Base-by-base conservation (phyloP, 2,797 vertebrate genomes). In the Gobionotothen gibberifrons region DNA sequence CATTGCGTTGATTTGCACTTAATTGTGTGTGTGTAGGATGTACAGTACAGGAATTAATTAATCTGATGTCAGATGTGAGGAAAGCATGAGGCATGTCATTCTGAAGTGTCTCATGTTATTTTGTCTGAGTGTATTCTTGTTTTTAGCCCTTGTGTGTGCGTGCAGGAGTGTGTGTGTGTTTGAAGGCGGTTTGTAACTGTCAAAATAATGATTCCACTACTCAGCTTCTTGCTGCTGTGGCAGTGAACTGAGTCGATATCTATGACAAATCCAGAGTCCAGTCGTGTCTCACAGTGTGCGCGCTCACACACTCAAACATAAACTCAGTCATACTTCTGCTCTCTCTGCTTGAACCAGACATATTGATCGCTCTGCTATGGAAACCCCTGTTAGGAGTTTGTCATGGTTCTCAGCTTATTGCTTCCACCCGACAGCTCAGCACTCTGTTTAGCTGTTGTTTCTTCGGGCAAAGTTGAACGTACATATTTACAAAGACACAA, bases 171-270 rank as follows among this genome's bases (percentile, higher is more conserved):
- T 49, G 57, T 49, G 57, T 36, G 58, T 49, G 72, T 17, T 19
- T 16, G 15, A 46, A 66, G 62, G 36, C 42, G 65, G 79, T 90
- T 87, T 89, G 82, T 87, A 86, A 66, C 84, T 88, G 89, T 87
- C 87, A 89, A 83, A 89, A 86, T 85, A 87, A 89, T 85, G 77
- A 85, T 83, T 83, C 69, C 70, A 49, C 86, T 60, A 51, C 78
- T 89, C 88, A 77, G 85, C 82, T 79, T 85, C 81, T 79, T 67
- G 81, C 79, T 85, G 76, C 72, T 86, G 68, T 84, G 61, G 72
- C 75, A 80, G 79, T 63, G 83, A 87, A 81, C 69, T 81, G 68
- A 87, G 80, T 87, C 88, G 71, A 90, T 86, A 84, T 74, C 78
- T 72, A 74, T 89, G 85, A 89, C 75, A 82, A 87, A 83, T 77